Evolutionary conservation across 2,797 vertebrate genomes (phyloP), one percentile per base, ranked within the genome.

Genomic region (Huso huso): DNA sequence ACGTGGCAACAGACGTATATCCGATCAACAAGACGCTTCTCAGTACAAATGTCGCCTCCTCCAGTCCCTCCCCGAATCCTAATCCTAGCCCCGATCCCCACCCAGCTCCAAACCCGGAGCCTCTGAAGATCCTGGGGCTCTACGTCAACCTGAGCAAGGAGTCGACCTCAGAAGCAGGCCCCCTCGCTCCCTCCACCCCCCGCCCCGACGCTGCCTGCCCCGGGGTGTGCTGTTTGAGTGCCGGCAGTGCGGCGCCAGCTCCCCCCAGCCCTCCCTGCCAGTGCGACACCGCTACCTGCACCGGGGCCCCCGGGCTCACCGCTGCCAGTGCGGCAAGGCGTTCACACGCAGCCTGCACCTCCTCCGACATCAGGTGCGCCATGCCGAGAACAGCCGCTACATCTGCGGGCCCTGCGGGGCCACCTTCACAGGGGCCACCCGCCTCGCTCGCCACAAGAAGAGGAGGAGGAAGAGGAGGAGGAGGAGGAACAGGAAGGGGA

Each of bases 281-380:
- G 87, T 91, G 68, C 79, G 77, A 62, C 89, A 90, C 73, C 87
- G 89, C 58, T 90, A 91, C 78, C 85, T 83, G 64, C 88, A 87
- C 76, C 70, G 79, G 0, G 86, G 83, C 6, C 77, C 49, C 23
- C 84, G 84, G 18, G 76, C 52, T 3, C 81, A 88, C 77, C 79
- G 53, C 4, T 89, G 88, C 73, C 81, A 84, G 59, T 93, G 92
- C 0, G 90, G 91, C 6, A 78, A 88, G 49, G 67, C 82, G 1
- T 90, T 90, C 62, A 81, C 76, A 63, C 82, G 79, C 59, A 83
- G 66, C 6, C 78, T 92, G 15, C 87, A 93, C 70, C 84, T 92
- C 15, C 79, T 93, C 68, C 79, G 89, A 0, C 91, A 92, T 51
- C 88, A 91, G 64, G 68, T 92, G 50, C 84, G 83, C 68, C 91